A percentile compares a stretch with the other conserved stretches of the same genome.
Conservation (phyloP, 2,888 invertebrate genomes). For the Leptopterna dolabrata region DNA sequence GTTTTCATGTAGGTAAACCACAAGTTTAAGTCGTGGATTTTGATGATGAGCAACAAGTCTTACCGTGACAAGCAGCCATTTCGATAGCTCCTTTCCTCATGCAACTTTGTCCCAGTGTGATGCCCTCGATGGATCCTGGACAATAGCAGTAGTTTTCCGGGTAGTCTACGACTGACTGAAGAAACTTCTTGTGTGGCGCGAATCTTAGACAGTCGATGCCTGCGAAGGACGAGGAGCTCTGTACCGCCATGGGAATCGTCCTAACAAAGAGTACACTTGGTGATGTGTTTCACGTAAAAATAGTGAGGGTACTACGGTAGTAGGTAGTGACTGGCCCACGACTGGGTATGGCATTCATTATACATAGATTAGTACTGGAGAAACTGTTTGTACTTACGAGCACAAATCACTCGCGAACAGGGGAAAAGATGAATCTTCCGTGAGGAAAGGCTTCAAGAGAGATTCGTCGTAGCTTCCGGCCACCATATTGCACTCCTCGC, state of each 20-base stretch:
- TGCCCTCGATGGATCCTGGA: constrained; percentile 50
- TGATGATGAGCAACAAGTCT: no score
- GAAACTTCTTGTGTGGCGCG: constrained; percentile 9
- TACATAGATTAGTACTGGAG: no score
- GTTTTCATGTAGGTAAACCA: no score
- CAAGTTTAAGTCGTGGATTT: no score
- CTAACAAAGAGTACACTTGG: no score
- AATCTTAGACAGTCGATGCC: constrained; percentile 53
- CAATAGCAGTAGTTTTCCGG: constrained; percentile 56
- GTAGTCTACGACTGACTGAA: constrained; percentile 39
- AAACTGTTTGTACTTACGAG: constrained; percentile 44
- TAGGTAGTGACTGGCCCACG: no score
- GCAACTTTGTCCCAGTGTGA: constrained; percentile 45
- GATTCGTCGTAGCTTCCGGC: constrained; percentile 51
- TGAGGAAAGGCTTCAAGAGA: constrained; percentile 54
- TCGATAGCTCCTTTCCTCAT: constrained; percentile 53
- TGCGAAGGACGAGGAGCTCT: not conserved
- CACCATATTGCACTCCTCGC: constrained; percentile 50
- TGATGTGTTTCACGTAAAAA: no score
- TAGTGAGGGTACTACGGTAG: no score
- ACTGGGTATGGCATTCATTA: no score
- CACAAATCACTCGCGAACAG: constrained; percentile 53
- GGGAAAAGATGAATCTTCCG: constrained; percentile 12
- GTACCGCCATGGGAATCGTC: not conserved
- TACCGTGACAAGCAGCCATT: constrained; percentile 48